These are phyloP conservation scores for Glaucidium brasilianum DNA, from an alignment of 2,113 vertebrate species.

Conservation along the genomic window DNA sequence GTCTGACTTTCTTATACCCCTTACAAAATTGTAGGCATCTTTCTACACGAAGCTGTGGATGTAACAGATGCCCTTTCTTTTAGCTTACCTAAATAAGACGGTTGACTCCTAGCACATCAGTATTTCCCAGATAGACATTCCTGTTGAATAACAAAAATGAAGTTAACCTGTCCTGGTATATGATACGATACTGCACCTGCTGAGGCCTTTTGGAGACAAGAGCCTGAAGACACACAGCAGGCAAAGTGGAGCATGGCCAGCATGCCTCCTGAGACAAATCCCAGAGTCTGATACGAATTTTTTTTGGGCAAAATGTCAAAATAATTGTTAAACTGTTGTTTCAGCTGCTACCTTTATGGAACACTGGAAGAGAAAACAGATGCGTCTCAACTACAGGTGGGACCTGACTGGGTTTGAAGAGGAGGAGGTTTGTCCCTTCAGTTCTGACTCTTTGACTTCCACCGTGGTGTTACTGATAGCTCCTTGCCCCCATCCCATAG, in stretches of 20 bases:
- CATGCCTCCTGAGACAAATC: neutral
- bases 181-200: neutral
- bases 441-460: conserved; percentile 31
- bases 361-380: conserved; percentile 98
- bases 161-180: neutral
- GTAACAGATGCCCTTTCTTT: neutral
- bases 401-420: conserved; percentile 94
- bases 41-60: neutral
- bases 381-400: conserved; percentile 95
- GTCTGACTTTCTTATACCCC: neutral
- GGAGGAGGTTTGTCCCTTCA: conserved; percentile 81
- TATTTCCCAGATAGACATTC: neutral
- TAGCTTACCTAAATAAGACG: neutral
- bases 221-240: neutral
- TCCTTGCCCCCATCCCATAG: neutral
- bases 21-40: neutral
- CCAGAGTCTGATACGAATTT: neutral
- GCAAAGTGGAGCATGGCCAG: neutral
- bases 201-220: neutral
- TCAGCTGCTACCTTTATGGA: conserved; percentile 97
- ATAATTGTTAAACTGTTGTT: neutral
- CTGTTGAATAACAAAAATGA: neutral
- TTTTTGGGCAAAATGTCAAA: neutral
- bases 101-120: neutral
- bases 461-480: neutral